Conservation (phyloP, 2,888 invertebrate species). For the Phyllotreta striolata region DNA sequence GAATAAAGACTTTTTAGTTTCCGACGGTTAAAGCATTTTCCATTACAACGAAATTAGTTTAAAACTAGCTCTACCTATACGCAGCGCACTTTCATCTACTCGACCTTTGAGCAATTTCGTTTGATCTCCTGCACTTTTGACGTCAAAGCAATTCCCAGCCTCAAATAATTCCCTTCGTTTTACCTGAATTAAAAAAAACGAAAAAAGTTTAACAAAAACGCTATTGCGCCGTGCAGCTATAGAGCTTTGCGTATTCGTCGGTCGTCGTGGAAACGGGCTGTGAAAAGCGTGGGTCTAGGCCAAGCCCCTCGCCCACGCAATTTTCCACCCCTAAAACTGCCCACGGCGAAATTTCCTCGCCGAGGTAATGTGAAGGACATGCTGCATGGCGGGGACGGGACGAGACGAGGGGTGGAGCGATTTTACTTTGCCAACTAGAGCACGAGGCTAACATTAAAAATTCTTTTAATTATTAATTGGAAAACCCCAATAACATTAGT, state of each 20-base stretch:
- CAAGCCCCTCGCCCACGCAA: conserved; percentile 43
- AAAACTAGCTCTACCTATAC: too few relatives aligned
- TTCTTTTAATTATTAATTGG: too few relatives aligned
- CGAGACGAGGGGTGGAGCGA: conserved; percentile 2
- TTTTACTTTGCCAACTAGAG: not conserved
- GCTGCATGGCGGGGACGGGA: conserved; percentile 16
- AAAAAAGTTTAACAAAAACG: not conserved
- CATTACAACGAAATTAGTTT: too few relatives aligned
- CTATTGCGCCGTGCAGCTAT: too few relatives aligned
- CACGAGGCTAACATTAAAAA: too few relatives aligned
- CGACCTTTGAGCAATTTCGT: too few relatives aligned
- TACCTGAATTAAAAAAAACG: not conserved
- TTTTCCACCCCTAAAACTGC: conserved; percentile 36
- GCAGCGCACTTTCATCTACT: too few relatives aligned
- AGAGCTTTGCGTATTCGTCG: conserved; percentile 5
- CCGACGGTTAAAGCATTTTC: too few relatives aligned
- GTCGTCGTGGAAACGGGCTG: conserved; percentile 43
- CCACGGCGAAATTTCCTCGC: conserved; percentile 20
- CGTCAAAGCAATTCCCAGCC: not conserved
- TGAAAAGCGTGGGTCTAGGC: conserved; percentile 46
- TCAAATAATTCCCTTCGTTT: not conserved
- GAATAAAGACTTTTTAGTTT: conserved; percentile 19
- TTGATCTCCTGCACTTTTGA: not conserved
- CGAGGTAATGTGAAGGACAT: conserved; percentile 8
- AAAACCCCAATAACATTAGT: too few relatives aligned